A percentile compares a stretch with the other conserved stretches of the same genome.
Evolutionary conservation across 2,888 invertebrate genomes (phyloP).

Genomic region (Phragmatobia fuliginosa): DNA sequence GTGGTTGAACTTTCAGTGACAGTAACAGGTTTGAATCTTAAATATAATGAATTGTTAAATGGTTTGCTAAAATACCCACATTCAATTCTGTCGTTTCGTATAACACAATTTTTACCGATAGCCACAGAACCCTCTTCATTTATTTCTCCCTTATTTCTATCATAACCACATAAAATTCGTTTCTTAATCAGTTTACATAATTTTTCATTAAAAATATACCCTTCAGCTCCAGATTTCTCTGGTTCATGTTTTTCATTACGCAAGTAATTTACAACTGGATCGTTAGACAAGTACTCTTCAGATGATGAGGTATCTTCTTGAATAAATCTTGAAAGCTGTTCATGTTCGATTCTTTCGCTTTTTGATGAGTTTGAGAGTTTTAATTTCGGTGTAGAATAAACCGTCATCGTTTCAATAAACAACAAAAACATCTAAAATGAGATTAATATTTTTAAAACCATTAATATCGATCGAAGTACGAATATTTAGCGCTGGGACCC

Average conservation of each 20-base stretch:
- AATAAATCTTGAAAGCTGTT: slow-evolving; percentile 1
- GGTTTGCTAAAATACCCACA: slow-evolving; percentile 64
- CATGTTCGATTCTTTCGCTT: slow-evolving; percentile 49
- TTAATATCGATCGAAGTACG: background rate
- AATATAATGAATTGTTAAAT: background rate
- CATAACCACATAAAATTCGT: slow-evolving; percentile 74
- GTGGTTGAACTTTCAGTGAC: background rate
- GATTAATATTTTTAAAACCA: slow-evolving; percentile 11
- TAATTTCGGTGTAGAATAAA: slow-evolving; percentile 63
- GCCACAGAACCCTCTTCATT: slow-evolving; percentile 48
- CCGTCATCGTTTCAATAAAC: slow-evolving; percentile 38
- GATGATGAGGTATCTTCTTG: slow-evolving; percentile 5
- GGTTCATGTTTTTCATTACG: slow-evolving; percentile 1
- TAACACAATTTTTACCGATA: slow-evolving; percentile 64
- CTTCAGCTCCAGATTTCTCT: slow-evolving; percentile 31
- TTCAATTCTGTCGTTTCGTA: slow-evolving; percentile 71
- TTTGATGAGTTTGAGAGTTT: slow-evolving; percentile 55
- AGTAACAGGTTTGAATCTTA: background rate
- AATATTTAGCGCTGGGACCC: no score
- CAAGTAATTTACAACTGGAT: slow-evolving; percentile 3
- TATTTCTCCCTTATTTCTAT: slow-evolving; percentile 63
- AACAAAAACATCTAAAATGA: slow-evolving; percentile 53
- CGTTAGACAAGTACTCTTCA: slow-evolving; percentile 32
- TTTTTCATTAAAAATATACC: slow-evolving; percentile 66
- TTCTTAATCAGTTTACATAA: slow-evolving; percentile 63